A percentile compares a stretch with the other conserved stretches of the same genome.
These are phyloP conservation scores for Augochlorella aurata DNA, from an alignment of 2,888 invertebrate genomes.

Conservation along the genomic window DNA sequence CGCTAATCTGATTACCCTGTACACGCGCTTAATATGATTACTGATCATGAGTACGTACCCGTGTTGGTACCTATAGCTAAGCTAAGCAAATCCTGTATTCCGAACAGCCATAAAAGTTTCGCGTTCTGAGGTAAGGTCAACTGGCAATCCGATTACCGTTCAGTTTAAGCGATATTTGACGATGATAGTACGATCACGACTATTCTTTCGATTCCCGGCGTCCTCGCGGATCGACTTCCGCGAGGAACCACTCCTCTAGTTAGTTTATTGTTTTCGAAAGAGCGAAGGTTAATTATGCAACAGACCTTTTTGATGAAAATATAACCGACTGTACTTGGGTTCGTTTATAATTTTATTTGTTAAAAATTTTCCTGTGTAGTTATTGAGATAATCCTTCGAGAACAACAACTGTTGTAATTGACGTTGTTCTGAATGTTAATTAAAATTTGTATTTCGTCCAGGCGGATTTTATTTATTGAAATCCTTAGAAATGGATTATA, in stretches of 20 bases:
- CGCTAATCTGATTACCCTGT: conserved; percentile 82
- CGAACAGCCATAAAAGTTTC: conserved; percentile 78
- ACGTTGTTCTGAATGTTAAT: too few species aligned
- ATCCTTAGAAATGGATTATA: neutral
- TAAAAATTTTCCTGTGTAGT: too few species aligned
- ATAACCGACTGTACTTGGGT: too few species aligned
- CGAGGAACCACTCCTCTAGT: neutral
- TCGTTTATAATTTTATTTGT: too few species aligned
- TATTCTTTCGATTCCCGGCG: neutral
- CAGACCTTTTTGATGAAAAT: too few species aligned
- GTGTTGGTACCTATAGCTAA: conserved; percentile 76
- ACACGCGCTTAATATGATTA: conserved; percentile 82
- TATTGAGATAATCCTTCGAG: too few species aligned
- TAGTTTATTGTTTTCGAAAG: neutral
- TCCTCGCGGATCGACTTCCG: neutral
- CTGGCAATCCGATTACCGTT: conserved; percentile 73
- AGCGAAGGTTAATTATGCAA: too few species aligned
- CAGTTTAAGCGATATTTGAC: conserved; percentile 62
- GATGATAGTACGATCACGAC: conserved; percentile 45
- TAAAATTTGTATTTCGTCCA: too few species aligned
- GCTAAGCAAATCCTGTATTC: conserved; percentile 77
- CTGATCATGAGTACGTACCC: conserved; percentile 81
- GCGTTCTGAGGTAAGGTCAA: conserved; percentile 74
- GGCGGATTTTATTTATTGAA: neutral
- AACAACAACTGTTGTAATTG: too few species aligned